phyloP scores from a whole-genome alignment of 2,113 vertebrate genomes.

The Pimephales promelas region DNA sequence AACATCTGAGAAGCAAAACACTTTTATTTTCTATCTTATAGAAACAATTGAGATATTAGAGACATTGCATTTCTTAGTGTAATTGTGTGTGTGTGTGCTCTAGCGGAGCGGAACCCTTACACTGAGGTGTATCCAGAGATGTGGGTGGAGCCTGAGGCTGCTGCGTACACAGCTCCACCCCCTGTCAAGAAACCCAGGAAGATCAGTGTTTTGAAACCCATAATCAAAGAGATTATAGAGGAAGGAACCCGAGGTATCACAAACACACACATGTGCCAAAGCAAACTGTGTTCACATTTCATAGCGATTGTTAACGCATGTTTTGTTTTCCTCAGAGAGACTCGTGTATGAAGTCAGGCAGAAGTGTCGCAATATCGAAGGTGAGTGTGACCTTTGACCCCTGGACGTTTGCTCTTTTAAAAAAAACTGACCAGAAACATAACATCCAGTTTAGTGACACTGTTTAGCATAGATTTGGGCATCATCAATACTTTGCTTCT shows the following conservation, averaged over 20 bases:
- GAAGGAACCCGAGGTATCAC: constrained; percentile 92
- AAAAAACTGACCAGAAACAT: not conserved
- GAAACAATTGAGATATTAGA: not conserved
- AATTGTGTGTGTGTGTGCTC: not conserved
- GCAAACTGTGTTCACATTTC: constrained; percentile 47
- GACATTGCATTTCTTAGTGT: not conserved
- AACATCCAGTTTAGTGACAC: not conserved
- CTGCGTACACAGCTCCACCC: constrained; percentile 87
- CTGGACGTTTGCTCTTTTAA: not conserved
- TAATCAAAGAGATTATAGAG: constrained; percentile 97
- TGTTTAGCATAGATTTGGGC: not conserved
- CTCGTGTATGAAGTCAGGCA: constrained; percentile 90
- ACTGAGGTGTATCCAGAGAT: constrained; percentile 97
- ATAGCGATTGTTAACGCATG: not conserved
- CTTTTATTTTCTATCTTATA: not conserved
- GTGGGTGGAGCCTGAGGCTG: constrained; percentile 93
- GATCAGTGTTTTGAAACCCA: constrained; percentile 91
- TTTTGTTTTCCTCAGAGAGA: constrained; percentile 78
- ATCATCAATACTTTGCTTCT: too few relatives aligned
- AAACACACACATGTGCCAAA: not conserved
- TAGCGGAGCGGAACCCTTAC: constrained; percentile 94
- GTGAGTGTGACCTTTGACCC: constrained; percentile 68
- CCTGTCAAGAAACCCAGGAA: constrained; percentile 94
- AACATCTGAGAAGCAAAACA: not conserved
- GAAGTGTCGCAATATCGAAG: constrained; percentile 95